These are phyloP conservation scores for Anorthoa munda DNA, from an alignment of 2,888 invertebrate genomes.

Conservation along the genomic window DNA sequence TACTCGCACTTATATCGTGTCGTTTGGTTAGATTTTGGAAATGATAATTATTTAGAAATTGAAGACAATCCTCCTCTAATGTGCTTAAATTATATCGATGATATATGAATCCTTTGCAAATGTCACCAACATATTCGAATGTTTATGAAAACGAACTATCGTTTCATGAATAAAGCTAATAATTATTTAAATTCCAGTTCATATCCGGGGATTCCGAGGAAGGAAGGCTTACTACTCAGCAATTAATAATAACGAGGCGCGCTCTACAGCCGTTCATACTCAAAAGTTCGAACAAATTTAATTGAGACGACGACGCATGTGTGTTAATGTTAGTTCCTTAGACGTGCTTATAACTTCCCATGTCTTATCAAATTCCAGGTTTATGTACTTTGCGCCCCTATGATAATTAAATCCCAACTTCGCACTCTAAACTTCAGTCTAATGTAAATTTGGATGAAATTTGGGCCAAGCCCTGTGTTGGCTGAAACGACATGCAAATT, in stretches of 20 bases:
- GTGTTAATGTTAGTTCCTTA: conserved; percentile 30
- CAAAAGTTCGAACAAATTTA: conserved; percentile 28
- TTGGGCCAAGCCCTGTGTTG: conserved; percentile 20
- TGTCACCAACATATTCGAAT: too few relatives aligned
- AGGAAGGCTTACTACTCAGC: background rate
- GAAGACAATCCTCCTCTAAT: too few relatives aligned
- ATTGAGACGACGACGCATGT: conserved; percentile 25
- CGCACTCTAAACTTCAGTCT: conserved; percentile 25
- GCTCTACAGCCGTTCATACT: conserved; percentile 23
- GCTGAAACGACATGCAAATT: conserved; percentile 57
- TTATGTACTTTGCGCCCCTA: conserved; percentile 26
- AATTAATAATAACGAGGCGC: background rate
- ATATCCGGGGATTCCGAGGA: background rate
- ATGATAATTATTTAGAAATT: too few relatives aligned
- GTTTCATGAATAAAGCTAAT: background rate
- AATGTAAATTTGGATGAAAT: conserved; percentile 52
- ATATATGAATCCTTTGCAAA: background rate
- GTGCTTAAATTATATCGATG: too few relatives aligned
- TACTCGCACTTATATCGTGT: too few relatives aligned
- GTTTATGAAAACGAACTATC: too few relatives aligned
- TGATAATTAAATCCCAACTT: conserved; percentile 60
- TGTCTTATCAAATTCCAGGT: conserved; percentile 38
- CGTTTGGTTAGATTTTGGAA: too few relatives aligned
- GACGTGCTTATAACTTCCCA: conserved; percentile 22
- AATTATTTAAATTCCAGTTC: background rate